These are phyloP conservation scores for Heteractis magnifica DNA, from an alignment of 92 coral and sea anemone species.

Conservation along the genomic window DNA sequence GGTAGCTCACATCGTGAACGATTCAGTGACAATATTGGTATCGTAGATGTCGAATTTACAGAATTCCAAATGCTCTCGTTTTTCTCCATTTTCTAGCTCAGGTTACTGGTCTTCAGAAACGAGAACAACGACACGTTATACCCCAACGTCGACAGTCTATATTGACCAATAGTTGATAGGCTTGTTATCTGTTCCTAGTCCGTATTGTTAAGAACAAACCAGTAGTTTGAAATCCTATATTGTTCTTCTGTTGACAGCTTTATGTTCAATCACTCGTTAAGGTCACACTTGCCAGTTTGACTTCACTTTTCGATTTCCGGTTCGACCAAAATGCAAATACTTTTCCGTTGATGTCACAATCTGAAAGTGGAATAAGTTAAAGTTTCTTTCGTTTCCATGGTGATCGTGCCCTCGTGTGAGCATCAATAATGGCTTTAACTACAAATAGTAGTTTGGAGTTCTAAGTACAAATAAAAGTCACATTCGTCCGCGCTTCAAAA, in stretches of 20 bases:
- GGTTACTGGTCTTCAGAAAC: too few relatives aligned
- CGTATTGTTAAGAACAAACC: neutral
- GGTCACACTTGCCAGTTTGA: neutral
- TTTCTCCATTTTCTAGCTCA: neutral
- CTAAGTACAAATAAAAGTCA: too few relatives aligned
- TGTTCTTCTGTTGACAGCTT: neutral
- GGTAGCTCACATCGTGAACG: constrained; percentile 24
- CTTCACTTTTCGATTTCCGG: neutral
- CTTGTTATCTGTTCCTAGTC: too few relatives aligned
- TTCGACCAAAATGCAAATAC: neutral
- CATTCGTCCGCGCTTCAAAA: too few relatives aligned
- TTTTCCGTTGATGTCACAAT: neutral
- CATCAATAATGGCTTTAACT: neutral
- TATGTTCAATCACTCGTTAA: neutral
- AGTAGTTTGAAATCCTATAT: neutral
- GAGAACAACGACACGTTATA: too few relatives aligned
- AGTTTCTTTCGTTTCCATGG: neutral
- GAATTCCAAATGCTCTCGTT: neutral
- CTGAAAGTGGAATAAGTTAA: neutral
- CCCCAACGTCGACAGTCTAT: too few relatives aligned
- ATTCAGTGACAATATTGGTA: neutral
- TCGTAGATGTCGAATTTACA: neutral
- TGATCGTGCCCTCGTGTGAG: neutral
- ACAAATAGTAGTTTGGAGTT: too few relatives aligned
- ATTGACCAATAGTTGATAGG: too few relatives aligned